A percentile compares a stretch with the other conserved stretches of the same genome.
phyloP scores from a whole-genome alignment of 2,797 vertebrate genomes.

The Manis javanica region DNA sequence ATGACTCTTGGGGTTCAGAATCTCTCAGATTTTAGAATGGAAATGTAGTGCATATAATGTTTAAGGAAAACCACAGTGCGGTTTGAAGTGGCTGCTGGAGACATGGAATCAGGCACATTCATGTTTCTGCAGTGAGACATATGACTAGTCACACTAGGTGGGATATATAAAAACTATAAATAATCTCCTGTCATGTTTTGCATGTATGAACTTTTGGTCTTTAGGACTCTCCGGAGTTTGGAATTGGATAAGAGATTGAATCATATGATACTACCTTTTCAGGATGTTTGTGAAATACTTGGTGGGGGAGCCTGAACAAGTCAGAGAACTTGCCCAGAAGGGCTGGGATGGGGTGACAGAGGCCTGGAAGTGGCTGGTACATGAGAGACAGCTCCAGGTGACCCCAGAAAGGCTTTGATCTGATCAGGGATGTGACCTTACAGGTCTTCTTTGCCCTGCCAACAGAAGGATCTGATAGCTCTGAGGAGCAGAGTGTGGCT shows the following conservation, averaged over 20 bases:
- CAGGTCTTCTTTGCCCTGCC: not conserved
- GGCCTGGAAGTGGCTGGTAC: not conserved
- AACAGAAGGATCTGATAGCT: not conserved
- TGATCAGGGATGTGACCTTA: not conserved
- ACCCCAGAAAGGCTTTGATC: not conserved
- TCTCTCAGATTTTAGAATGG: constrained; percentile 49
- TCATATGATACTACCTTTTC: not conserved
- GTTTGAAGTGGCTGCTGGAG: not conserved
- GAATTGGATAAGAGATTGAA: constrained; percentile 4
- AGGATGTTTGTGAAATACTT: not conserved
- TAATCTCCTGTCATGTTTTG: not conserved
- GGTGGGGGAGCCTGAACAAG: not conserved
- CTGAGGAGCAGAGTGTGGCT: not conserved
- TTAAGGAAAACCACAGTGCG: not conserved
- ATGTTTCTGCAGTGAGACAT: not conserved
- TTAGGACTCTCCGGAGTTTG: constrained; percentile 26
- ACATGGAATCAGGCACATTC: not conserved
- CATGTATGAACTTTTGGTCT: not conserved
- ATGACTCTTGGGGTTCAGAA: not conserved
- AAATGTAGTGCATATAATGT: not conserved
- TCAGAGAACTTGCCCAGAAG: not conserved
- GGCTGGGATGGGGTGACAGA: not conserved
- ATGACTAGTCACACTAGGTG: not conserved
- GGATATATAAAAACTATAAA: not conserved
- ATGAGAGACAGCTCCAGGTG: not conserved